Evolutionary conservation across 2,888 invertebrate genomes (phyloP), one percentile per base, ranked within the genome.

Genomic region (Drosophila tripunctata): DNA sequence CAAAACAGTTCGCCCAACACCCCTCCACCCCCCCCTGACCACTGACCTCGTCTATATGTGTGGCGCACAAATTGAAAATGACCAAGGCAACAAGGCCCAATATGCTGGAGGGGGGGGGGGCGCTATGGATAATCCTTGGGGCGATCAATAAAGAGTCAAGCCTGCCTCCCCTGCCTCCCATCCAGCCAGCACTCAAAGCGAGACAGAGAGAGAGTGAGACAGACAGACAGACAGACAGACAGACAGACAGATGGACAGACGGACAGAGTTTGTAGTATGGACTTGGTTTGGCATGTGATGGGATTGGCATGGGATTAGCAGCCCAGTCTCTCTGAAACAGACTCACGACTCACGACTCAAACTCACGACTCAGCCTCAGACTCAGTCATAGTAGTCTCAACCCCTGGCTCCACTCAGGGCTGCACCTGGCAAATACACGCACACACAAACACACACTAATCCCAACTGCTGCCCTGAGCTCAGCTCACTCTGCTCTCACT

Each of bases 301-400:
- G 84, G 75, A 75, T 81, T 78, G 80, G 81, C 70, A 84, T 81
- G 81, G 86, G 82, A 82, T 82, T 82, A 85, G 69, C 83, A 79
- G 78, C 62, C 65, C 72, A 69, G 79, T 67, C 75, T 57, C 72
- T 55, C 40, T 19, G 17, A 57, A 17, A n/a, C 51, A 15, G 24
- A 10, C 14, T 1, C 36, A 30, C n/a, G 30, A 52, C 41, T 40
- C 47, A 57, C n/a, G 51, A 71, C 56, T 38, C 51, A 50, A 54
- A 54, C 41, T 35, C 31, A 45, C 27, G 63, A 36, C 55, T 56
- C 27, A 51, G 63, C 33, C 27, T 14, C 21, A n/a, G n/a, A n/a
- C n/a, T n/a, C n/a, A n/a, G n/a, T n/a, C n/a, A n/a, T n/a, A n/a
- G n/a, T n/a, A 67, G 45, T 14, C 54, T 24, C 47, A 8, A 27